phyloP scores from a whole-genome alignment of 92 coral and sea anemone species.

The Bergia sp. region DNA sequence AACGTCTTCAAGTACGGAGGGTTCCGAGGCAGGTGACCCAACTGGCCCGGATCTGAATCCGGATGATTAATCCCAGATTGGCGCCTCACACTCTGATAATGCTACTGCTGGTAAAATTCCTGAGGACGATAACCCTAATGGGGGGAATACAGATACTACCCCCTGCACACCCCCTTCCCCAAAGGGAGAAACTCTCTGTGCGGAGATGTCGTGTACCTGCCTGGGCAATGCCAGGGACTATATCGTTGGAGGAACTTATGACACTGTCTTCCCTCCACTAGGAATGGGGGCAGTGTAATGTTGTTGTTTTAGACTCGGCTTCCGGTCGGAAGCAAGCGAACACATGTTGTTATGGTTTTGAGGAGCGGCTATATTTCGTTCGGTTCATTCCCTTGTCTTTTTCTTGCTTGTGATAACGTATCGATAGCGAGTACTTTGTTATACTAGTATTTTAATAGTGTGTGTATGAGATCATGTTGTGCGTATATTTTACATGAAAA shows the following conservation, averaged over 20 bases:
- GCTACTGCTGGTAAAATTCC: not conserved
- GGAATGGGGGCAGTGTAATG: conserved; percentile 32
- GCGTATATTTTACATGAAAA: no score
- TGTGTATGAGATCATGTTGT: no score
- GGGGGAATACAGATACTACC: not conserved
- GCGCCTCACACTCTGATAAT: no score
- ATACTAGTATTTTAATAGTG: no score
- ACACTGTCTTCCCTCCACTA: conserved; percentile 28
- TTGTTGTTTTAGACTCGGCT: not conserved
- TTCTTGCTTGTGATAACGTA: no score
- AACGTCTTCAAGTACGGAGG: not conserved
- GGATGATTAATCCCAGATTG: not conserved
- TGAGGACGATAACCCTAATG: not conserved
- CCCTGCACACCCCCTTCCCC: not conserved
- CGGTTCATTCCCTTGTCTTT: no score
- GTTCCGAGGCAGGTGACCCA: no score
- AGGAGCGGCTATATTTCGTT: no score
- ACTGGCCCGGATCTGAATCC: not conserved
- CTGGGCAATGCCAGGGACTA: conserved; percentile 32
- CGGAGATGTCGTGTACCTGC: conserved; percentile 28
- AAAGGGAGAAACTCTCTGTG: not conserved
- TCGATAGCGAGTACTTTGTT: no score
- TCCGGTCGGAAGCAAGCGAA: no score
- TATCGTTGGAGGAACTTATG: conserved; percentile 11
- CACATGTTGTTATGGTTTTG: no score